Evolutionary conservation across 2,797 vertebrate genomes (phyloP), one percentile per base, ranked within the genome.

Genomic region (Macropodus opercularis): DNA sequence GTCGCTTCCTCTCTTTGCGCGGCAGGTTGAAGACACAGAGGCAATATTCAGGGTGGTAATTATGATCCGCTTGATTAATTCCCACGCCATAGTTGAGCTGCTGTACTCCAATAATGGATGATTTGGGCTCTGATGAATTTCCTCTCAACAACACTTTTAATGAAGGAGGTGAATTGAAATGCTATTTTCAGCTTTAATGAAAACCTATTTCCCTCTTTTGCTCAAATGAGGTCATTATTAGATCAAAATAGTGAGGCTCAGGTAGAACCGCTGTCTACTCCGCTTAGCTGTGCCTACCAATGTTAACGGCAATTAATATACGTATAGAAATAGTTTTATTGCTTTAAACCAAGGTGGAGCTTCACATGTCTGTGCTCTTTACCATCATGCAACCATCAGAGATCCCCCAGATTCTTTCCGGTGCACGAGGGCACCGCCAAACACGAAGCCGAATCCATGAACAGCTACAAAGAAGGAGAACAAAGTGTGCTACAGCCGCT

Each of bases 131-230:
- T 71, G 78, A 76, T 78, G 47, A 77, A 72, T 80, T 68, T 75
- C 72, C 53, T 50, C 41, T 72, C 58, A 47, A 79, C 67, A 70
- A 77, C 64, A 62, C 54, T 72, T 72, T 74, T 77, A 77, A 84
- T 81, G 55, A 76, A 74, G 53, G 38, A 68, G 38, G 49, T 64
- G 60, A 75, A 76, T 43, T 69, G 51, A 76, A 81, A 66, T 56
- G 68, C 80, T 82, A 79, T 85, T 85, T 87, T 31, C 41, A 64
- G 74, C 36, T 67, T 58, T 69, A 72, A 75, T 71, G 66, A 60
- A 85, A 80, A 21, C 60, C 67, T 42, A 46, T 63, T 78, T 74
- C 71, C 65, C 12, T 54, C 35, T 48, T 48, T 48, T 60, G 38
- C 38, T 62, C 26, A 24, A 64, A 70, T 52, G 35, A 76, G 67